phyloP scores from a whole-genome alignment of 1,140 invertebrate species.

The Drosophila suzukii region DNA sequence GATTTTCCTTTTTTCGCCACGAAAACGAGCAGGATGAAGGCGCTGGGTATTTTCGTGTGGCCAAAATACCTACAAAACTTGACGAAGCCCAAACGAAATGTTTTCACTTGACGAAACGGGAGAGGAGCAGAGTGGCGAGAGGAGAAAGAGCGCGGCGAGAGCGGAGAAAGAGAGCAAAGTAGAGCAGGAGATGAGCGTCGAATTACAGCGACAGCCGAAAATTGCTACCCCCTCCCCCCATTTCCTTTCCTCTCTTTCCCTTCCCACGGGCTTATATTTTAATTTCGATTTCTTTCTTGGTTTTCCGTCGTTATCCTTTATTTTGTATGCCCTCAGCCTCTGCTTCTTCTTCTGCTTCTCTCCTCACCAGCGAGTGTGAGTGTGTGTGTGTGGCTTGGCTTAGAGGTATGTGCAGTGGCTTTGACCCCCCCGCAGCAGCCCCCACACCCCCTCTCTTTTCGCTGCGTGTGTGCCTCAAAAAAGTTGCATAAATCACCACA shows the following conservation, averaged over 20 bases:
- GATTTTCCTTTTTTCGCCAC: conserved; percentile 42
- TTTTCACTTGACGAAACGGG: conserved; percentile 76
- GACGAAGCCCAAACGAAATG: conserved; percentile 71
- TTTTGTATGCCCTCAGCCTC: conserved; percentile 61
- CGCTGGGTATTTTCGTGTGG: conserved; percentile 62
- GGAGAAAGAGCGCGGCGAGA: conserved; percentile 6
- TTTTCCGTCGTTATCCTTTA: conserved; percentile 78
- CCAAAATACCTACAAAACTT: conserved; percentile 83
- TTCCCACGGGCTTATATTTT: conserved; percentile 69
- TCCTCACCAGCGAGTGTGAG: conserved; percentile 1
- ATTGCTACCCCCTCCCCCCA: conserved; percentile 43
- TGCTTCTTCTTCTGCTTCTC: conserved; percentile 8
- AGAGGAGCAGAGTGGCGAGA: conserved; percentile 15
- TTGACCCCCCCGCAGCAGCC: conserved; percentile 11
- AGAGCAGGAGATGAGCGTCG: conserved; percentile 65
- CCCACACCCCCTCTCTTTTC: conserved; percentile 7
- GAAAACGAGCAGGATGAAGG: conserved; percentile 63
- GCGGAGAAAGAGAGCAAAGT: conserved; percentile 44
- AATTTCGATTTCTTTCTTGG: conserved; percentile 82
- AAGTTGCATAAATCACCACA: conserved; percentile 84
- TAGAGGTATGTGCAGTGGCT: conserved; percentile 66
- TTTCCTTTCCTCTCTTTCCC: not conserved
- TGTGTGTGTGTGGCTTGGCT: conserved; percentile 42
- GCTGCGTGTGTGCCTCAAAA: conserved; percentile 60
- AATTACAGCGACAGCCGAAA: conserved; percentile 81